Base-by-base conservation (phyloP, 2,888 invertebrate species). In the Andrena minutula region DNA sequence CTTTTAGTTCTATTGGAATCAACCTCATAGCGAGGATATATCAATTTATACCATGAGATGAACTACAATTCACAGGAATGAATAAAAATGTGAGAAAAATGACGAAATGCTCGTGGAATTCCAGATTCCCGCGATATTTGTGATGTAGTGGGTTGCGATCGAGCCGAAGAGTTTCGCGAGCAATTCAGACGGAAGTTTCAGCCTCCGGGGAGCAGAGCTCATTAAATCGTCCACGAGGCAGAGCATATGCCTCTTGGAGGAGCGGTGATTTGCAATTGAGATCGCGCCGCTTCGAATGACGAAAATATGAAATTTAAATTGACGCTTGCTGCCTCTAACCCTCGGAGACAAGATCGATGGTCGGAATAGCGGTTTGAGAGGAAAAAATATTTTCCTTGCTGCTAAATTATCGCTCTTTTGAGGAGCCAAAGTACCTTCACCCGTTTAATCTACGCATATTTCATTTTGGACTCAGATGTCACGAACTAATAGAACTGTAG, bases 301-400 rank as follows among this genome's bases (percentile, higher is more conserved):
- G 35, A 75, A 86, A 83, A 80, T 86, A 86, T 82, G 79, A 85
- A 86, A 88, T 87, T 82, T 82, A 88, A 83, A 88, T 83, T 56
- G 53, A 60, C 10, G 32, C 60, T 51, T 66, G n/a, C 58, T 47
- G 41, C 7, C 23, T 49, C n/a, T 49, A n/a, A 30, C 75, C 5
- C n/a, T 56, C 6, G 47, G n/a, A 47, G 47, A 23, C 47, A 28
- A 32, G n/a, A 5, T n/a, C 20, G 41, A 7, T 16, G 32, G 7
- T 63, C n/a, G 23, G 7, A 26, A n/a, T 12, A 51, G 23, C 5
- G 23, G 6, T 16, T 26, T 32, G 74, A 53, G 30, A 71, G 26
- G 4, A 30, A 58, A 49, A n/a, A 60, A 60, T 32, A 30, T 51
- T 60, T 20, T n/a, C 26, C 23, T 26, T 68, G 47, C 12, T 2